A percentile compares a stretch with the other conserved stretches of the same genome.
These are phyloP conservation scores for Oncorhynchus nerka DNA, from an alignment of 2,113 vertebrate genomes.

Conservation along the genomic window DNA sequence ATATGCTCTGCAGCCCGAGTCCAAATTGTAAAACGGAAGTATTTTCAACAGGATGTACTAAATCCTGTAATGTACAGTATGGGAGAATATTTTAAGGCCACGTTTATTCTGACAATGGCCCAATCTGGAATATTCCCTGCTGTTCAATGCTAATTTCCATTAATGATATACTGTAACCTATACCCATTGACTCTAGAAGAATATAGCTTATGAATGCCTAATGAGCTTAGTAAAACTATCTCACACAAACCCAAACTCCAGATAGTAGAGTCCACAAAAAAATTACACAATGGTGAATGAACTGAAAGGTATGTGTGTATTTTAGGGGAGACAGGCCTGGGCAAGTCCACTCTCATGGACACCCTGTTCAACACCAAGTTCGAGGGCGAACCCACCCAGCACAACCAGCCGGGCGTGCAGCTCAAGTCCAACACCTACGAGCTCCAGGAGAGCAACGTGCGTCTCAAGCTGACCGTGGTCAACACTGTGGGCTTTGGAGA, in stretches of 20 bases:
- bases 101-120: no score
- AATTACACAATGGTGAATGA: background rate
- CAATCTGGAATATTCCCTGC: no score
- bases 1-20: conserved; percentile 6
- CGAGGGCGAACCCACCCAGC: conserved; percentile 89
- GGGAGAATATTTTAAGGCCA: no score
- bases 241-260: background rate
- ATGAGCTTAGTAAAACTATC: no score
- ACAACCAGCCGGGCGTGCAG: conserved; percentile 91
- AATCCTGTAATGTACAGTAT: no score
- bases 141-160: no score
- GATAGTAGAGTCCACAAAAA: no score
- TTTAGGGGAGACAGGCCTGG: conserved; percentile 94
- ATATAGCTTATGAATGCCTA: no score
- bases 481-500: conserved; percentile 94
- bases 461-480: conserved; percentile 91
- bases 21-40: conserved; percentile 13
- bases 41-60: no score
- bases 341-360: conserved; percentile 97
- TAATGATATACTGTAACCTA: no score
- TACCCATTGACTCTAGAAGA: no score
- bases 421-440: conserved; percentile 93
- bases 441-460: conserved; percentile 93
- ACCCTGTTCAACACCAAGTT: conserved; percentile 98
- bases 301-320: conserved; percentile 12